Conservation (phyloP, 92 coral and sea anemone species). For the Ricordea florida region DNA sequence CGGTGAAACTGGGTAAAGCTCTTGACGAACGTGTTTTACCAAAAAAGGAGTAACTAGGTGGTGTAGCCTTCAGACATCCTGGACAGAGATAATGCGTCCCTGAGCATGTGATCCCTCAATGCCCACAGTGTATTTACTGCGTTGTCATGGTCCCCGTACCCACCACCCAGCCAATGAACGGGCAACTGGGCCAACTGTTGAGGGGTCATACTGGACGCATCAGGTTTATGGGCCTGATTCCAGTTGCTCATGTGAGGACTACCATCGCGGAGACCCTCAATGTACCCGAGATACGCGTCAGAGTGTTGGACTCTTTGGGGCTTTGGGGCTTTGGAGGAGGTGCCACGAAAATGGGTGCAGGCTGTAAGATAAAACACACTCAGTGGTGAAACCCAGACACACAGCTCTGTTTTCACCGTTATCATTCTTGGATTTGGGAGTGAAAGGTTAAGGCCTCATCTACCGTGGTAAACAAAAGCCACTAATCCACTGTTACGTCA, state of each 20-base stretch:
- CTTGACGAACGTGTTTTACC: too few relatives aligned
- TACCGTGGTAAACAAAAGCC: too few relatives aligned
- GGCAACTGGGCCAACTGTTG: conserved; percentile 90
- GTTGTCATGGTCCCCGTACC: conserved; percentile 79
- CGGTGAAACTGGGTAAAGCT: too few relatives aligned
- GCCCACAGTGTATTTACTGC: conserved; percentile 90
- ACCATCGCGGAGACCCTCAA: conserved; percentile 91
- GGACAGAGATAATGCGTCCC: conserved; percentile 82
- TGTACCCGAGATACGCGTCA: conserved; percentile 85
- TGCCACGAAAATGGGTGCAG: conserved; percentile 74
- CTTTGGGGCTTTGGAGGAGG: conserved; percentile 84
- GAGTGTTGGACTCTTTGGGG: conserved; percentile 81
- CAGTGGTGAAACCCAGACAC: too few relatives aligned
- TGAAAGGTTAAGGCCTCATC: too few relatives aligned
- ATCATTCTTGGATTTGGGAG: too few relatives aligned
- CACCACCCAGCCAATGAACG: conserved; percentile 84
- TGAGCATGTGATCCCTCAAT: conserved; percentile 83
- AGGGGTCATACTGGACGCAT: conserved; percentile 78
- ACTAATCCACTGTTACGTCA: too few relatives aligned
- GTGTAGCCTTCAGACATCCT: too few relatives aligned
- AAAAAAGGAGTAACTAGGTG: too few relatives aligned
- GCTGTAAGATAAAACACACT: too few relatives aligned
- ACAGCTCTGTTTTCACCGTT: too few relatives aligned
- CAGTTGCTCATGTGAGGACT: conserved; percentile 88
- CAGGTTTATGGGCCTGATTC: conserved; percentile 84